A percentile compares a stretch with the other conserved stretches of the same genome.
Conservation (phyloP, 1,140 invertebrate species). For the Hypothenemus hampei region DNA sequence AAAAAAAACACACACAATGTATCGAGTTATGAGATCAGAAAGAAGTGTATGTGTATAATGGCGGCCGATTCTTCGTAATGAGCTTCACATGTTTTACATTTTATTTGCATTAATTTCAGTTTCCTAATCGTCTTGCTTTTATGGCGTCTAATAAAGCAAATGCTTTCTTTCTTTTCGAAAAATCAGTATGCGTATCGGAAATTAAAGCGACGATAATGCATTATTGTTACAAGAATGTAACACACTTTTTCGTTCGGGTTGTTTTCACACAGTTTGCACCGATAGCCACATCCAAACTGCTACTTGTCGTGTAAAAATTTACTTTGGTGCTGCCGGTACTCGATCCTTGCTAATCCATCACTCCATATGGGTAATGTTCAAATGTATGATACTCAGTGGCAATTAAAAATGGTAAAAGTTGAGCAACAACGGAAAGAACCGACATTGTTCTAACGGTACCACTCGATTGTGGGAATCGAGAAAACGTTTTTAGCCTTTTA, state of each 20-base stretch:
- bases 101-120: slow-evolving; percentile 34
- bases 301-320: neutral
- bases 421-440: slow-evolving; percentile 1
- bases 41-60: no score
- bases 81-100: slow-evolving; percentile 34
- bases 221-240: slow-evolving; percentile 1
- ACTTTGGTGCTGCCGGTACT: neutral
- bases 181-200: slow-evolving; percentile 29
- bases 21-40: slow-evolving; percentile 31
- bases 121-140: slow-evolving; percentile 34
- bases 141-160: slow-evolving; percentile 29
- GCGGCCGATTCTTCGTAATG: slow-evolving; percentile 28
- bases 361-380: no score
- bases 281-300: neutral
- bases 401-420: slow-evolving; percentile 3
- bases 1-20: no score
- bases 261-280: no score
- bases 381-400: neutral
- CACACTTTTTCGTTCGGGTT: no score
- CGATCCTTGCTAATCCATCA: neutral
- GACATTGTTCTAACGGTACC: neutral
- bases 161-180: slow-evolving; percentile 25
- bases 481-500: neutral
- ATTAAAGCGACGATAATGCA: slow-evolving; percentile 17
- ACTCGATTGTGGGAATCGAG: neutral